These are phyloP conservation scores for Tichodroma muraria DNA, from an alignment of 2,113 vertebrate species.

Conservation along the genomic window DNA sequence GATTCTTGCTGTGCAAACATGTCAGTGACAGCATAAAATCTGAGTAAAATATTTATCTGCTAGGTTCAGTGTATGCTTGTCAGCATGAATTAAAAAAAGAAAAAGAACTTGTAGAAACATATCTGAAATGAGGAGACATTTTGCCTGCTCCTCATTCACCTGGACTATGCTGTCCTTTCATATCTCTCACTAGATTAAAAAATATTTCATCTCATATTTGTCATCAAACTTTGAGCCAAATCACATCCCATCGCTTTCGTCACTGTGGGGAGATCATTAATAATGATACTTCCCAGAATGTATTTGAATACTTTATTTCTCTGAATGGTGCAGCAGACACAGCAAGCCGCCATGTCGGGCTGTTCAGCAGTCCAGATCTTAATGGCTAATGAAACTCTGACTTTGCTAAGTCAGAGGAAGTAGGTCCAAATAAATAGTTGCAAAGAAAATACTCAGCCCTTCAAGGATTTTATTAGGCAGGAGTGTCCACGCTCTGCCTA, in stretches of 20 bases:
- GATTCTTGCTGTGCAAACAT: conserved; percentile 53
- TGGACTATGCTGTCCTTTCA: conserved; percentile 31
- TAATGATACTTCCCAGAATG: neutral
- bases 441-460: neutral
- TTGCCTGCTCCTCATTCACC: conserved; percentile 21
- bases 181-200: conserved; percentile 2
- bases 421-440: neutral
- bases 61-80: conserved; percentile 35
- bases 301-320: neutral
- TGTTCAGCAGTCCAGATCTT: neutral
- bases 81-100: conserved; percentile 31
- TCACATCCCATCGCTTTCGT: neutral
- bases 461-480: neutral
- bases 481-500: accelerated
- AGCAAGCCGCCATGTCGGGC: neutral
- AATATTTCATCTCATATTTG: conserved; percentile 8
- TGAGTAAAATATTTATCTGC: conserved; percentile 54
- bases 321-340: neutral
- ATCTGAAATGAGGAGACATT: conserved; percentile 33
- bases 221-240: neutral
- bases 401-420: neutral
- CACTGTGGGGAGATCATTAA: neutral
- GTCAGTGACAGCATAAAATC: conserved; percentile 56
- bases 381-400: neutral
- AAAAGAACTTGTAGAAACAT: conserved; percentile 31